These are phyloP conservation scores for Chloroceryle amazona DNA, from an alignment of 2,797 vertebrate genomes.

Conservation along the genomic window DNA sequence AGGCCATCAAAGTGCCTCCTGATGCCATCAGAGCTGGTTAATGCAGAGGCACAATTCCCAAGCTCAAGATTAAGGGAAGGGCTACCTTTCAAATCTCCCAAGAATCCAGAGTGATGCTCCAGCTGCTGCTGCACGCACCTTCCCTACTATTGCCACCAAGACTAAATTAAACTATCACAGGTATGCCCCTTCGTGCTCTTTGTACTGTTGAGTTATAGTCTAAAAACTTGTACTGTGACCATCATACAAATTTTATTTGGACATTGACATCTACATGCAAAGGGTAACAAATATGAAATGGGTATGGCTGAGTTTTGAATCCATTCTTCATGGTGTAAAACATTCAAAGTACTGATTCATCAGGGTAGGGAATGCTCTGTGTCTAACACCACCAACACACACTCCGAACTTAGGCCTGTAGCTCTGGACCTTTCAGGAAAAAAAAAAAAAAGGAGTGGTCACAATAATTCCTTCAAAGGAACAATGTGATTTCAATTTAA, in stretches of 20 bases:
- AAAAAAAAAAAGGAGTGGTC: neutral
- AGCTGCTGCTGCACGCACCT: neutral
- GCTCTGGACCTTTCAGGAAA: neutral
- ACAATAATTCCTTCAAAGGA: neutral
- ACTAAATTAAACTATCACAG: neutral
- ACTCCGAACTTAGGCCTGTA: neutral
- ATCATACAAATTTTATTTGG: neutral
- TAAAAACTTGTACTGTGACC: neutral
- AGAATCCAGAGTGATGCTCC: neutral
- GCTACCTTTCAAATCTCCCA: neutral
- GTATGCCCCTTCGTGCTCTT: neutral
- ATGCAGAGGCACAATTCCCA: neutral
- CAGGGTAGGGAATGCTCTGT: neutral
- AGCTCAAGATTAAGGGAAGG: neutral
- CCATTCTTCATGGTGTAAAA: neutral
- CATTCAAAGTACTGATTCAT: neutral
- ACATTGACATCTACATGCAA: neutral
- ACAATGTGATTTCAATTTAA: neutral
- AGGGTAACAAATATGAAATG: neutral
- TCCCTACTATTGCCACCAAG: neutral
- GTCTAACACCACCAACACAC: neutral
- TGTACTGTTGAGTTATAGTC: neutral
- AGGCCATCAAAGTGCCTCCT: neutral
- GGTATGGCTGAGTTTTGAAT: neutral
- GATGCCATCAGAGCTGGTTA: neutral